These are phyloP conservation scores for Sesamia nonagrioides DNA, from an alignment of 1,140 invertebrate species.

Conservation along the genomic window DNA sequence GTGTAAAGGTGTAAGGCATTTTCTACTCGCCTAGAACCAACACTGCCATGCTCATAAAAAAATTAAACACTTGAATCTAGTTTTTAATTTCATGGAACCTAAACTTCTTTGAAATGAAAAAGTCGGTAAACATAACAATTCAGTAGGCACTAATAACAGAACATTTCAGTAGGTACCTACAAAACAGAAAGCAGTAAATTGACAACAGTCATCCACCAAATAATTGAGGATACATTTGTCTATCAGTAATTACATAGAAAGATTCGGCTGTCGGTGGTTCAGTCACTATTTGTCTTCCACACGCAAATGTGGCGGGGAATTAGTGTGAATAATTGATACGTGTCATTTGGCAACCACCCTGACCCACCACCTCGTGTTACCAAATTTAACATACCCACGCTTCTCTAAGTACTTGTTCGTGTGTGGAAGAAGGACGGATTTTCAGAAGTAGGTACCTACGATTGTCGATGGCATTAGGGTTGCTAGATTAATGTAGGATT, in stretches of 20 bases:
- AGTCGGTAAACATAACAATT: neutral
- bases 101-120: neutral
- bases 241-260: slow-evolving; percentile 70
- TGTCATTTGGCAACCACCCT: slow-evolving; percentile 86
- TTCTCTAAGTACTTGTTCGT: slow-evolving; percentile 24
- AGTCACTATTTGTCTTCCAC: slow-evolving; percentile 80
- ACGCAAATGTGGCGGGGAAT: slow-evolving; percentile 84
- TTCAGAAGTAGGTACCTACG: neutral
- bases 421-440: neutral
- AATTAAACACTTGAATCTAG: too few species aligned
- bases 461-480: neutral
- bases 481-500: too few species aligned
- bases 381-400: slow-evolving; percentile 62
- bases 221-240: slow-evolving; percentile 49
- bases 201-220: slow-evolving; percentile 41
- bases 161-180: slow-evolving; percentile 5
- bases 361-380: slow-evolving; percentile 67
- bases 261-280: slow-evolving; percentile 51
- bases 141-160: too few species aligned
- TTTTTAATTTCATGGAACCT: too few species aligned
- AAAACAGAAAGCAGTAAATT: slow-evolving; percentile 49
- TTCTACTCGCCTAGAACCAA: neutral
- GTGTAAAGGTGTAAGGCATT: too few species aligned
- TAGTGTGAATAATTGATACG: slow-evolving; percentile 86
- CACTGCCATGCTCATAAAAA: neutral